These are phyloP conservation scores for Botia almorhae DNA, from an alignment of 2,797 vertebrate genomes.

Conservation along the genomic window DNA sequence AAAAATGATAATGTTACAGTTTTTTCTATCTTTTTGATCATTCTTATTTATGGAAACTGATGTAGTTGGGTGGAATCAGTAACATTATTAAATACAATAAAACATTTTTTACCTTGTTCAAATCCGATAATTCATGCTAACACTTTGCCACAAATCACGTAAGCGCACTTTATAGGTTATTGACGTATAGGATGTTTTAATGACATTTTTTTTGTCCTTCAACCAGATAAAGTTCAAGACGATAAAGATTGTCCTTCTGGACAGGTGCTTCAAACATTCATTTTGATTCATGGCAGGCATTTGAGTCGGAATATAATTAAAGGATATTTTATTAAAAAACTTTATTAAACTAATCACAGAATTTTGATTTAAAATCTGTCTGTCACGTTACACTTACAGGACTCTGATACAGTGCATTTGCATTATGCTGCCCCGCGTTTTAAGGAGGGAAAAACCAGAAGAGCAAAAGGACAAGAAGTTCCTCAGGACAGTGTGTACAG, in stretches of 20 bases:
- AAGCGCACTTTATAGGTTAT: too few relatives aligned
- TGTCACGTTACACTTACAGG: slow-evolving; percentile 4
- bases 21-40: not conserved
- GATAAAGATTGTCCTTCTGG: not conserved
- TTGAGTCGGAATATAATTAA: not conserved
- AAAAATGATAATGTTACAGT: not conserved
- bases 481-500: slow-evolving; percentile 19
- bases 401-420: not conserved
- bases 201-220: not conserved
- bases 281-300: not conserved
- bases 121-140: too few relatives aligned
- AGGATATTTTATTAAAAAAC: too few relatives aligned
- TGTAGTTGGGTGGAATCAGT: too few relatives aligned
- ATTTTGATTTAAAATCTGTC: not conserved
- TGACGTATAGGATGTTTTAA: not conserved
- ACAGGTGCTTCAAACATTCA: not conserved
- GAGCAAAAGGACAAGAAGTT: not conserved
- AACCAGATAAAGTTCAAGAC: slow-evolving; percentile 14
- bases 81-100: too few relatives aligned
- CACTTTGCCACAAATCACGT: too few relatives aligned
- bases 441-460: slow-evolving; percentile 26
- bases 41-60: not conserved
- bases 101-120: too few relatives aligned
- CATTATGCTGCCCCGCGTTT: slow-evolving; percentile 41
- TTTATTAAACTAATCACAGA: too few relatives aligned